Percentiles rank a stretch among this genome's conserved stretches.
Evolutionary conservation across 2,888 invertebrate species (phyloP).

Genomic region (Machimus atricapillus): DNA sequence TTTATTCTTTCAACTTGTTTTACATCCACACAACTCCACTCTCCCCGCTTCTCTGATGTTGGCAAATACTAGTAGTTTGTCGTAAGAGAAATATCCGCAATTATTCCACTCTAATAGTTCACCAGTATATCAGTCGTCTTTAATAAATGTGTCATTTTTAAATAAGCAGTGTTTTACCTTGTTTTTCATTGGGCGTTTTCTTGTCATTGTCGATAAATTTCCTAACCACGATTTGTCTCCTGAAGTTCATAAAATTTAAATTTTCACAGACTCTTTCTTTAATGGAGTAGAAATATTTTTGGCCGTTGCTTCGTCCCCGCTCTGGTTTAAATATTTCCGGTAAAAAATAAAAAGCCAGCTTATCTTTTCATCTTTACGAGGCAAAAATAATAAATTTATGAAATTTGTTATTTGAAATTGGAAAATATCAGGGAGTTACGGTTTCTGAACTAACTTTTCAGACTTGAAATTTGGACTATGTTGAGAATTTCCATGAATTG

Average conservation of each 20-base stretch:
- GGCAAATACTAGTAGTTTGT: not conserved
- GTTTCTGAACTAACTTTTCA: too few species aligned
- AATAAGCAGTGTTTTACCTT: not conserved
- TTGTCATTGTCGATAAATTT: not conserved
- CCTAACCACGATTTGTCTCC: not conserved
- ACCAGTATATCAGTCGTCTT: not conserved
- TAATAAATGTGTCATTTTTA: not conserved
- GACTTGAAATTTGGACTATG: too few species aligned
- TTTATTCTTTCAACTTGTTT: not conserved
- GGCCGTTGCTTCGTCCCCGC: too few species aligned
- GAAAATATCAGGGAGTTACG: too few species aligned
- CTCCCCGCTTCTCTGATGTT: not conserved
- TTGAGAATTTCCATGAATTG: too few species aligned
- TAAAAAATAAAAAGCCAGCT: too few species aligned
- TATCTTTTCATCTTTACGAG: too few species aligned
- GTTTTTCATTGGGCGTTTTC: not conserved
- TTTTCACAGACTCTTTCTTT: not conserved
- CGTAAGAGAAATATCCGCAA: not conserved
- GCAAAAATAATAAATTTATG: too few species aligned
- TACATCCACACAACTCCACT: not conserved
- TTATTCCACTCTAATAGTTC: not conserved
- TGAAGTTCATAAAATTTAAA: not conserved
- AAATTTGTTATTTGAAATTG: too few species aligned
- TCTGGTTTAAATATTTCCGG: too few species aligned
- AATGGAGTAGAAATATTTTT: not conserved